Conservation (phyloP, 2,888 invertebrate genomes). For the Pterostichus madidus region DNA sequence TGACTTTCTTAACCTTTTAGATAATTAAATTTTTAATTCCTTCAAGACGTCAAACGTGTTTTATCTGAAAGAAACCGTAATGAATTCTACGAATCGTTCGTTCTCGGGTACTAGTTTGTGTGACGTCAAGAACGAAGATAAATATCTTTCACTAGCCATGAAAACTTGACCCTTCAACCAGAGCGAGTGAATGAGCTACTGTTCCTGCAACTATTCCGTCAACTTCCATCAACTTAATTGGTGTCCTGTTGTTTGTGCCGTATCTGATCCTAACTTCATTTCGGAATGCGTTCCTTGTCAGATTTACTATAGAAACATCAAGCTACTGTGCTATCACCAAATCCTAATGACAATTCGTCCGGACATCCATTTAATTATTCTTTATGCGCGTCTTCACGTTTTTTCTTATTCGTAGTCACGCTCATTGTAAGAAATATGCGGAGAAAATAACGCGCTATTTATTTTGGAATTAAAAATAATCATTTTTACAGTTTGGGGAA, state of each 20-base stretch:
- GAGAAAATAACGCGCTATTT: too few species aligned
- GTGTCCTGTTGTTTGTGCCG: slow-evolving; percentile 57
- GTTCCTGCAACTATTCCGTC: slow-evolving; percentile 3
- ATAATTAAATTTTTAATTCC: slow-evolving; percentile 6
- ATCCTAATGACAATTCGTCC: slow-evolving; percentile 4
- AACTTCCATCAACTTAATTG: slow-evolving; percentile 57
- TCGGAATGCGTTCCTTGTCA: slow-evolving; percentile 56
- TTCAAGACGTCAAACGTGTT: background rate
- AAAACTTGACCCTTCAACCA: slow-evolving; percentile 37
- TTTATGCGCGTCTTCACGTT: too few species aligned
- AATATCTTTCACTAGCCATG: slow-evolving; percentile 25
- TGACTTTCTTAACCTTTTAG: background rate
- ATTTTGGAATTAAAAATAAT: too few species aligned
- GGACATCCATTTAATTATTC: background rate
- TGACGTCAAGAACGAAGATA: slow-evolving; percentile 10
- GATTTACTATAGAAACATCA: slow-evolving; percentile 52
- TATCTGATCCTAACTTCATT: slow-evolving; percentile 57
- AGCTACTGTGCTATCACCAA: slow-evolving; percentile 47
- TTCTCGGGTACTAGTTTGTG: background rate
- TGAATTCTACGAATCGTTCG: slow-evolving; percentile 6
- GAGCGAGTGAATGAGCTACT: background rate
- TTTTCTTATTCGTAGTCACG: too few species aligned
- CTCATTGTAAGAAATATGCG: too few species aligned
- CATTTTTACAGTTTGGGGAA: too few species aligned
- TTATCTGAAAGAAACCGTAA: background rate